Base-by-base conservation (phyloP, 2,113 vertebrate genomes). In the Mungos mungo region DNA sequence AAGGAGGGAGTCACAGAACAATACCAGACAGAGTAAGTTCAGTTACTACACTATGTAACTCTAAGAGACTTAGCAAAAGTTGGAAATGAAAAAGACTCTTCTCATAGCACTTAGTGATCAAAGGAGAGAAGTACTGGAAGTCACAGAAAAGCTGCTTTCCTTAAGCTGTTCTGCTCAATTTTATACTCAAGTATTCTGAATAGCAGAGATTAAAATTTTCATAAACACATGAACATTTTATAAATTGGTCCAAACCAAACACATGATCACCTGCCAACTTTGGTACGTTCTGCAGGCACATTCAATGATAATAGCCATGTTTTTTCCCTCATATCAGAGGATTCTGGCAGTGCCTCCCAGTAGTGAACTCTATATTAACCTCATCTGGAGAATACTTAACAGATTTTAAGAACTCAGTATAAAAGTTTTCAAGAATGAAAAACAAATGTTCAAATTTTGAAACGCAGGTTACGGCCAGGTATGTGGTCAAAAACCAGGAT, bases 131-230 rank as follows among this genome's bases (percentile, higher is more conserved):
- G 95, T 14, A 57, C 4, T 63, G n/a, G 2, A 71, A 89, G 52
- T 93, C 52, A 84, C 57, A 93, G 82, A 84, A 95, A 50, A 50
- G 35, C 45, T 65, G 27, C 50, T 85, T 96, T 88, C 81, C n/a
- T 82, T 82, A 83, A 21, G 31, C 8, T 69, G 63, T 85, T 57
- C 60, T 92, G 57, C 19, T 66, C 68, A 27, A 19, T 90, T 86
- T 80, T 54, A 88, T 45, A 83, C 41, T 66, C n/a, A 72, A 72
- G 63, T 81, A 69, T 79, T 96, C 80, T 47, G 76, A 96, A 77
- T 16, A 88, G 21, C 71, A 97, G 54, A 95, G 90, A 97, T 93
- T 83, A 90, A 74, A 94, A 68, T 90, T 92, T 93, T 96, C 66
- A 83, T 31, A 84, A 88, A 69, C 69, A 97, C 72, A 23, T 21